Base-by-base conservation (phyloP, 2,888 invertebrate species). In the Pycnomerus fuliginosus region DNA sequence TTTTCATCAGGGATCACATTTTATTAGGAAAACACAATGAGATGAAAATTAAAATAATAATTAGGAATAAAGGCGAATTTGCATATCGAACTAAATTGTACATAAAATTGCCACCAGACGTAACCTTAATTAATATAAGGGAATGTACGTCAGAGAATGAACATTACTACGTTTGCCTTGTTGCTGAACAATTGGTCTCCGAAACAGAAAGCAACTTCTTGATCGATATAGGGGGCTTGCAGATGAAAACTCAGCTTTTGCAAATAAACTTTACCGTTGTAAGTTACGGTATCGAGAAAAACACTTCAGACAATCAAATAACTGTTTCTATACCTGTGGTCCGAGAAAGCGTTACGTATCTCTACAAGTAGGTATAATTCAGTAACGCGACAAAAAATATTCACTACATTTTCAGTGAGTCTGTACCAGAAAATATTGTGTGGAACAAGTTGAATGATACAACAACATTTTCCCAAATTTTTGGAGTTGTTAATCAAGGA, bases 1-100 rank as follows among this genome's bases (percentile, higher is more conserved):
- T 20, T n/a, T 23, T 10, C 54, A 55, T 25, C 29, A 64, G 65
- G 24, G 25, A 13, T 7, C 43, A 46, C 11, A 61, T 67, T 25
- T 47, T 68, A 1, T 60, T 70, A 25, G 72, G 72, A 0, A 53
- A 62, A 1, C 33, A 48, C 3, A 38, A 53, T 1, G 51, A 53
- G 8, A 27, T 70, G 3, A 44, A 48, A 7, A 40, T 73, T 36
- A 56, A 55, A 11, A 55, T 71, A 8, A 44, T 37, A 1, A 47
- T 73, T 2, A 39, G 34, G n/a, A 73, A 73, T 52, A 28, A 44
- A 1, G 66, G 64, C 0, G 73, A 73, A 42, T 62, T 69, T 3
- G 72, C 72, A 3, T 70, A 65, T 36, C 48, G 65, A 22, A 53
- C 65, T 3, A 49, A 53, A 28, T 42, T 69, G 2, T 47, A 53